These are phyloP conservation scores for Hydrozoanthus tunicans DNA, from an alignment of 64 coral and sea anemone genomes.

Conservation along the genomic window DNA sequence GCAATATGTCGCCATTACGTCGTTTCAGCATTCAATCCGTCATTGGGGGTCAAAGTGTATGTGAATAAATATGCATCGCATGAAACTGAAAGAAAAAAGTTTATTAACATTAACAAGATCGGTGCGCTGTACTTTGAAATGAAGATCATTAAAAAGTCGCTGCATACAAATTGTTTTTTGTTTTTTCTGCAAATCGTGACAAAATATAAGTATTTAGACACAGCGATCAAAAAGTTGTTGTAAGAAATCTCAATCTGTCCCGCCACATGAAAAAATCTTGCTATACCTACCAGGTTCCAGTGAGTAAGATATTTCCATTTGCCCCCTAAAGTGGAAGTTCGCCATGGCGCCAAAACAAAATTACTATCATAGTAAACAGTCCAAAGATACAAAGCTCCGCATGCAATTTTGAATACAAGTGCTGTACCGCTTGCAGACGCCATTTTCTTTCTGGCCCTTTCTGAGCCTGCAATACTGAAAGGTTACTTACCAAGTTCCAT, in stretches of 20 bases:
- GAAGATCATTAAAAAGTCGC: too few relatives aligned
- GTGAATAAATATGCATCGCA: not conserved
- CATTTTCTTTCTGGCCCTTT: not conserved
- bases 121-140: not conserved
- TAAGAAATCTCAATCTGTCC: too few relatives aligned
- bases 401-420: not conserved
- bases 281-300: constrained; percentile 23
- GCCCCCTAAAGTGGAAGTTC: not conserved
- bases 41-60: not conserved
- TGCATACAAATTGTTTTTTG: too few relatives aligned
- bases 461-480: constrained; percentile 35
- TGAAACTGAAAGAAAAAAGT: too few relatives aligned
- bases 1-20: not conserved
- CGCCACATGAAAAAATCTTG: too few relatives aligned
- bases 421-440: not conserved
- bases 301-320: constrained; percentile 54
- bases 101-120: not conserved
- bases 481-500: constrained; percentile 62
- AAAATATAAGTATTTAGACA: not conserved
- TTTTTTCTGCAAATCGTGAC: not conserved
- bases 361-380: constrained; percentile 21
- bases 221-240: not conserved
- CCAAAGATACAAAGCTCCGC: constrained; percentile 17
- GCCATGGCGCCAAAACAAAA: constrained; percentile 37
- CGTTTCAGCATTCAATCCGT: not conserved